These are phyloP conservation scores for Montipora capitata DNA, from an alignment of 92 coral and sea anemone genomes.

Conservation along the genomic window DNA sequence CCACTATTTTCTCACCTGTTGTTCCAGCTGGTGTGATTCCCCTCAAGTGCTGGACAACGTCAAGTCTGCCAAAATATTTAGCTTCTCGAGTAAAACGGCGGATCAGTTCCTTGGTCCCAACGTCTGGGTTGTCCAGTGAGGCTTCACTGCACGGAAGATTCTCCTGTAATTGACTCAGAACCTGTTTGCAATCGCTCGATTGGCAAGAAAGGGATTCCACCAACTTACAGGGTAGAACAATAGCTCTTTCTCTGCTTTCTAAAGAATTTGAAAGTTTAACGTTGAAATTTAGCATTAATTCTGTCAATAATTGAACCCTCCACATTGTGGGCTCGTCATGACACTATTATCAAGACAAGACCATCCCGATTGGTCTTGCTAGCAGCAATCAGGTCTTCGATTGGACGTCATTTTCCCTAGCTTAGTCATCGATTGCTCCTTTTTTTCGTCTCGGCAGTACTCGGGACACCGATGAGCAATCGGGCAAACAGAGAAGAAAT, in stretches of 20 bases:
- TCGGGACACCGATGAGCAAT: too few species aligned
- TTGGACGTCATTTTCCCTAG: too few species aligned
- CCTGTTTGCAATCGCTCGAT: not conserved
- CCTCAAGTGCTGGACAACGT: conserved; percentile 16
- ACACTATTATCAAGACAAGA: too few species aligned
- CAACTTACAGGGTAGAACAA: not conserved
- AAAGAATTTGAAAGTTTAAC: not conserved
- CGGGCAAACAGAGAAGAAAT: too few species aligned
- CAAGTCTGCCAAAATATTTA: not conserved
- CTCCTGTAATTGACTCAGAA: not conserved
- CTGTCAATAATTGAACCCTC: too few species aligned
- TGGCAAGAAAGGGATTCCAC: not conserved
- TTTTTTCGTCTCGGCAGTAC: too few species aligned
- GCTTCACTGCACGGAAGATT: conserved; percentile 3
- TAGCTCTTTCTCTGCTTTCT: not conserved
- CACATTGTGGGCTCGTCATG: too few species aligned
- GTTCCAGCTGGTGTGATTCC: conserved; percentile 36
- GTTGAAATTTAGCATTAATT: not conserved
- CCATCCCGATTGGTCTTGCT: too few species aligned
- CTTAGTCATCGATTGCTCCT: too few species aligned
- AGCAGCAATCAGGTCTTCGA: too few species aligned
- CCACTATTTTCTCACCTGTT: conserved; percentile 28
- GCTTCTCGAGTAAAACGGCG: not conserved
- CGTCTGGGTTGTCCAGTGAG: conserved; percentile 12
- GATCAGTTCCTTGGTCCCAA: not conserved